A percentile compares a stretch with the other conserved stretches of the same genome.
phyloP scores from a whole-genome alignment of 2,888 invertebrate genomes.

The Drosophila engyochracea region DNA sequence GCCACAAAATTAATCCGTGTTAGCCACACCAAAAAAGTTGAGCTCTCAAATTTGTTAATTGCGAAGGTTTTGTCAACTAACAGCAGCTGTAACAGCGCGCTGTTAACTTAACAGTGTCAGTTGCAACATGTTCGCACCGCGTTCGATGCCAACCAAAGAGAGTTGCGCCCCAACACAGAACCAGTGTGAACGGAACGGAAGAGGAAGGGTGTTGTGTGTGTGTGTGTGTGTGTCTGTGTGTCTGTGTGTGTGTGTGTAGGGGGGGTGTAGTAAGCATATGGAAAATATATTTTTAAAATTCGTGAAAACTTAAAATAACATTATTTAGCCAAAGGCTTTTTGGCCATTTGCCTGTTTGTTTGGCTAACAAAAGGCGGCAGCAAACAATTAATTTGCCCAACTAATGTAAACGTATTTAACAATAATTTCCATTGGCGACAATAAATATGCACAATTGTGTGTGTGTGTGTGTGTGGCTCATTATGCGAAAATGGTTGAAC shows the following conservation, averaged over 20 bases:
- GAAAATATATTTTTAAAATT: slow-evolving; percentile 20
- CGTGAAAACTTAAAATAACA: slow-evolving; percentile 33
- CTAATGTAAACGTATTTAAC: slow-evolving; percentile 43
- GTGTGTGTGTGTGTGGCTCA: slow-evolving; percentile 9
- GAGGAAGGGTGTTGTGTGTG: neutral
- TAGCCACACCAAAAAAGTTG: no score
- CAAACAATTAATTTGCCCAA: slow-evolving; percentile 40
- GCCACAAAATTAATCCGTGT: neutral
- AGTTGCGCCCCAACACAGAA: neutral
- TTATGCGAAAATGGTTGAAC: slow-evolving; percentile 50
- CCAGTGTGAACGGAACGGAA: neutral
- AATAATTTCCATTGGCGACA: slow-evolving; percentile 23
- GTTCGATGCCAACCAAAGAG: slow-evolving; percentile 27
- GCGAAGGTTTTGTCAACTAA: neutral
- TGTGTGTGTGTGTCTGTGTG: no score
- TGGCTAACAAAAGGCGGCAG: slow-evolving; percentile 9
- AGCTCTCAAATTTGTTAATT: neutral
- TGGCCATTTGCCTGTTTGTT: slow-evolving; percentile 16
- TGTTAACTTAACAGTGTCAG: slow-evolving; percentile 45
- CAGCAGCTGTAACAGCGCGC: slow-evolving; percentile 12
- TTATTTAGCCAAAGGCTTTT: slow-evolving; percentile 34
- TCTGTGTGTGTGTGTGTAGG: fast-evolving
- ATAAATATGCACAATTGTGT: neutral
- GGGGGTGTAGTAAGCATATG: neutral
- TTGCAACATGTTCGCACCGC: slow-evolving; percentile 40